These are phyloP conservation scores for Acrocephalus scirpaceus DNA, from an alignment of 2,797 vertebrate genomes.

Conservation along the genomic window DNA sequence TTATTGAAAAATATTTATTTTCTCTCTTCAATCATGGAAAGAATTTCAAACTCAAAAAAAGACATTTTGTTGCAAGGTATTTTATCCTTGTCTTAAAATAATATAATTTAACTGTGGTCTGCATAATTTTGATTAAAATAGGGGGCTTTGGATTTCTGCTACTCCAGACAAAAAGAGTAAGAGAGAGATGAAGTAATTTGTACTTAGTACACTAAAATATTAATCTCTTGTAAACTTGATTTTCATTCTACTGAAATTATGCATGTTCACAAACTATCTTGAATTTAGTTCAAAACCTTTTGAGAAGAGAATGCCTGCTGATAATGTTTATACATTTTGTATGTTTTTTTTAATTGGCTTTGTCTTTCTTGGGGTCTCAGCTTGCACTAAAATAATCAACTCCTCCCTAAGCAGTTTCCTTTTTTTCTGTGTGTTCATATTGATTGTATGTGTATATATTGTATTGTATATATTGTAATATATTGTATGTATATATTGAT, in stretches of 20 bases:
- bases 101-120: not conserved
- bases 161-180: not conserved
- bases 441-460: not conserved
- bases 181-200: not conserved
- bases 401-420: not conserved
- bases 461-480: too few relatives aligned
- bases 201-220: not conserved
- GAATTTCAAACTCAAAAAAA: not conserved
- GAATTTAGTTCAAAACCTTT: not conserved
- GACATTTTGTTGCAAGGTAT: not conserved
- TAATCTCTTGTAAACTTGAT: not conserved
- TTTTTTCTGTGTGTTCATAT: not conserved
- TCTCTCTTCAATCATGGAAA: not conserved
- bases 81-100: not conserved
- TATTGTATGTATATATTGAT: too few relatives aligned
- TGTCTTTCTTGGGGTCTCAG: not conserved
- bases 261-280: not conserved
- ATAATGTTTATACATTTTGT: not conserved
- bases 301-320: not conserved
- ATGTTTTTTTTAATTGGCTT: not conserved
- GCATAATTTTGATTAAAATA: not conserved
- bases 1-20: not conserved
- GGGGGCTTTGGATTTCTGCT: not conserved
- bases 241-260: not conserved
- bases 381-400: not conserved